Evolutionary conservation across 2,113 vertebrate species (phyloP).

Genomic region (Struthidea cinerea): DNA sequence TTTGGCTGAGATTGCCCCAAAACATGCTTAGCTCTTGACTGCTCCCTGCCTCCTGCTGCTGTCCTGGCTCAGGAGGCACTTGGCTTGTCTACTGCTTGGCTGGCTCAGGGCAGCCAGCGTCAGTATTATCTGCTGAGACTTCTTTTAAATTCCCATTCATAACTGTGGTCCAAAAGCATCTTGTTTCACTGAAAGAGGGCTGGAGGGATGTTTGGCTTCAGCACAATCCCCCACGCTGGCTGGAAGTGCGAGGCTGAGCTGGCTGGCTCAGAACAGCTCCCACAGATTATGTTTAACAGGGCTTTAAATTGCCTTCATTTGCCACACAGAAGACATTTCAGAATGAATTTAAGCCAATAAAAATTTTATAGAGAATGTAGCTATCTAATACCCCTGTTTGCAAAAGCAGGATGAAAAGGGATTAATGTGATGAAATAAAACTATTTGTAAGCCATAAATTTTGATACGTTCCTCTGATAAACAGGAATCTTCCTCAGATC

Average conservation of each 20-base stretch:
- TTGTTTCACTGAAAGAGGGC: neutral
- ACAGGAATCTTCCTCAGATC: neutral
- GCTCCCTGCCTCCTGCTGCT: neutral
- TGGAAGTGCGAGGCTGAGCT: slow-evolving; percentile 23
- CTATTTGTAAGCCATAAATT: slow-evolving; percentile 42
- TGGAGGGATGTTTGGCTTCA: neutral
- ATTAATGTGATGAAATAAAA: slow-evolving; percentile 46
- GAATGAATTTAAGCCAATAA: slow-evolving; percentile 67
- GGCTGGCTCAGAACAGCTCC: slow-evolving; percentile 39
- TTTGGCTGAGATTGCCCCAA: neutral
- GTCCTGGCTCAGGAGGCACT: neutral
- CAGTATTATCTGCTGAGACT: neutral
- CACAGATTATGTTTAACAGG: slow-evolving; percentile 63
- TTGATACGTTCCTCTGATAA: slow-evolving; percentile 1
- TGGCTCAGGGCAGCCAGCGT: neutral
- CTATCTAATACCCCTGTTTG: slow-evolving; percentile 22
- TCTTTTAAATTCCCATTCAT: neutral
- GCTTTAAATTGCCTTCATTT: slow-evolving; percentile 73
- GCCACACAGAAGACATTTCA: slow-evolving; percentile 61
- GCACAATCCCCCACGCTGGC: slow-evolving; percentile 16
- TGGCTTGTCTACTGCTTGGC: neutral
- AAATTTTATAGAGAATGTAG: slow-evolving; percentile 55
- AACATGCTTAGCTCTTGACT: neutral
- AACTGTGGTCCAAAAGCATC: neutral
- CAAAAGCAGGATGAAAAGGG: slow-evolving; percentile 15